A percentile compares a stretch with the other conserved stretches of the same genome.
Conservation (phyloP, 2,888 invertebrate genomes). For the Chloromyia formosa region DNA sequence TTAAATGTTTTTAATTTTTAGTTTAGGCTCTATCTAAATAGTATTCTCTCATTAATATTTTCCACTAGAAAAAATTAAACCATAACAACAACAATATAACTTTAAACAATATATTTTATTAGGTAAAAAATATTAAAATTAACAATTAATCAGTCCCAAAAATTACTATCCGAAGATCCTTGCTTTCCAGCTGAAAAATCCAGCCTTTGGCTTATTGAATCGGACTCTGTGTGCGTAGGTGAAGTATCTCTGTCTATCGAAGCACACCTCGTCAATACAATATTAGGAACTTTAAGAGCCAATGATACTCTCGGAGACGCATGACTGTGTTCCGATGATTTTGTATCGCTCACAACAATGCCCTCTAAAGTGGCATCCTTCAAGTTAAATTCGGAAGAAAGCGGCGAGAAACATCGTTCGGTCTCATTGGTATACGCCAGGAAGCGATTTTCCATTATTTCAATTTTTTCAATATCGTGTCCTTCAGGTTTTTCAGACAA, state of each 20-base stretch:
- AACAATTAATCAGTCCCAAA: constrained; percentile 33
- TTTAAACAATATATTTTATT: too few species aligned
- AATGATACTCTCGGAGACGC: not conserved
- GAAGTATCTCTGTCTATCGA: not conserved
- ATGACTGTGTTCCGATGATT: constrained; percentile 17
- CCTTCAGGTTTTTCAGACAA: not conserved
- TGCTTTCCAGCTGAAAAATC: constrained; percentile 34
- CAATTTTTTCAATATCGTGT: not conserved
- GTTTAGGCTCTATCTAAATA: too few species aligned
- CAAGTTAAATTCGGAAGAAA: constrained; percentile 18
- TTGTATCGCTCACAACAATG: constrained; percentile 26
- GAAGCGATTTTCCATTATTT: not conserved
- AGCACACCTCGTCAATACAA: constrained; percentile 1
- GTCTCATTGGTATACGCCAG: not conserved
- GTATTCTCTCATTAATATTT: too few species aligned
- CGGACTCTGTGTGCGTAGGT: not conserved
- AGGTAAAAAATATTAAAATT: too few species aligned
- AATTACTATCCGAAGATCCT: constrained; percentile 35
- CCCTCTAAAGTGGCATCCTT: constrained; percentile 13
- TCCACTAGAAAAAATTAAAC: too few species aligned
- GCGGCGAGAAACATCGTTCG: not conserved
- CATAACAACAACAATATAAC: too few species aligned
- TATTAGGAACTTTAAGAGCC: constrained; percentile 26
- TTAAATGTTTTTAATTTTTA: too few species aligned
- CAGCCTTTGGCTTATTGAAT: constrained; percentile 19